Base-by-base conservation (phyloP, 2,797 vertebrate genomes). In the Spizella passerina region DNA sequence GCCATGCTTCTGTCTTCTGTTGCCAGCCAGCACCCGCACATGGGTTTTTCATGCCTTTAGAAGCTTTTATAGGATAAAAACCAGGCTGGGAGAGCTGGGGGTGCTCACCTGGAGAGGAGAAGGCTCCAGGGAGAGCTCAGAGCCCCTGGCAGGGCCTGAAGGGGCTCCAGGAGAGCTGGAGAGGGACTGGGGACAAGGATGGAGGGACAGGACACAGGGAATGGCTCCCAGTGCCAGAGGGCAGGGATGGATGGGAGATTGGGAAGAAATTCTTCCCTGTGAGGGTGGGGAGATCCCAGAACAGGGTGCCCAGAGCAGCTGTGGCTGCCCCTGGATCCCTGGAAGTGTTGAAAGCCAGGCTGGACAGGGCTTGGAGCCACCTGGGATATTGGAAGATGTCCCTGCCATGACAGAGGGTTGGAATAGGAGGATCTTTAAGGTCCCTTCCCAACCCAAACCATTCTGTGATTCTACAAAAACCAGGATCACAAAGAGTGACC, bases 361-460 rank as follows among this genome's bases (percentile, higher is more conserved):
- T 82, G 34, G 30, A 36, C 0, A 0, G 0, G 5, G 5, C 22
- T 55, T 12, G n/a, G 41, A 75, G 11, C 36, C 10, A 0, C 27
- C 49, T 38, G 36, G 11, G 4, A 1, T 0, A 16, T 27, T 26
- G 64, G 23, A 1, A 76, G 8, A 2, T 32, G 49, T 50, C 49
- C 4, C 19, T 63, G 43, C 6, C 14, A 8, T 0, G 5, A 9
- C 13, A 69, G 19, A 23, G 3, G 2, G 5, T 0, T 29, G 17
- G 27, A 32, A 43, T 4, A 2, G 6, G 20, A 15, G 16, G 27
- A 10, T 17, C 4, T 49, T 41, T 24, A 27, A 38, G 4, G 7
- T 18, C 5, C 19, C 56, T 59, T 59, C 27, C n/a, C 68, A 59
- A 10, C 14, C 14, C 7, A 26, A 22, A 3, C 14, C n/a, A 9